phyloP scores from a whole-genome alignment of 2,113 vertebrate species.

The Copsychus sechellarum region DNA sequence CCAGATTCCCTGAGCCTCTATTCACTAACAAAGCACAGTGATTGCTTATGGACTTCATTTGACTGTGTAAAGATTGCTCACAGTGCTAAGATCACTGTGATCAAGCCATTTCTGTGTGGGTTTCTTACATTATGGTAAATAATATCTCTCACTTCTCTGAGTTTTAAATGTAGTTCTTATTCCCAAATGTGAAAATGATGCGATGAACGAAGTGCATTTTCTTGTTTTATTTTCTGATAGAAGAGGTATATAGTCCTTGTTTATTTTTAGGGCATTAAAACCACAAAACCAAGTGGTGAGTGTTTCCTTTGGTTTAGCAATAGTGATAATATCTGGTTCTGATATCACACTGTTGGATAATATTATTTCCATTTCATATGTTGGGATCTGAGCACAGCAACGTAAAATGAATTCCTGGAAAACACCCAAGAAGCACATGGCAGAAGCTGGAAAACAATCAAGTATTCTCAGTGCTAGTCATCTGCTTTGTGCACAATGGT shows the following conservation, averaged over 20 bases:
- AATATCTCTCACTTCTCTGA: background rate
- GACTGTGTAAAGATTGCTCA: background rate
- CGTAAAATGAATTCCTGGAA: constrained; percentile 13
- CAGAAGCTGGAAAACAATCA: constrained; percentile 45
- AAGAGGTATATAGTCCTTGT: background rate
- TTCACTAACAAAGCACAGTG: background rate
- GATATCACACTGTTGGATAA: background rate
- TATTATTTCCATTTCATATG: background rate
- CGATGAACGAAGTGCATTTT: background rate
- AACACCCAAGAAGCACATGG: constrained; percentile 23
- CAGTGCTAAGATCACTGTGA: rapidly evolving
- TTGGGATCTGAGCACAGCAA: background rate
- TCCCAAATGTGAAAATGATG: background rate
- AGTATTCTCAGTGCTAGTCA: constrained; percentile 14
- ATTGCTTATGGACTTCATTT: background rate
- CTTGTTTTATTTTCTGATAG: background rate
- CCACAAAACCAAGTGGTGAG: background rate
- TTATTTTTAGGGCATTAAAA: background rate
- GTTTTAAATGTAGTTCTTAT: background rate
- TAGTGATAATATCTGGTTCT: background rate
- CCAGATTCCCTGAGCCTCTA: background rate
- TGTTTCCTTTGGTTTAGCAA: background rate
- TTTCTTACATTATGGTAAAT: background rate
- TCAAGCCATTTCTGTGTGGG: background rate
- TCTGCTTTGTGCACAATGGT: constrained; percentile 27